These are phyloP conservation scores for Threskiornis aethiopicus DNA, from an alignment of 2,797 vertebrate species.

Conservation along the genomic window DNA sequence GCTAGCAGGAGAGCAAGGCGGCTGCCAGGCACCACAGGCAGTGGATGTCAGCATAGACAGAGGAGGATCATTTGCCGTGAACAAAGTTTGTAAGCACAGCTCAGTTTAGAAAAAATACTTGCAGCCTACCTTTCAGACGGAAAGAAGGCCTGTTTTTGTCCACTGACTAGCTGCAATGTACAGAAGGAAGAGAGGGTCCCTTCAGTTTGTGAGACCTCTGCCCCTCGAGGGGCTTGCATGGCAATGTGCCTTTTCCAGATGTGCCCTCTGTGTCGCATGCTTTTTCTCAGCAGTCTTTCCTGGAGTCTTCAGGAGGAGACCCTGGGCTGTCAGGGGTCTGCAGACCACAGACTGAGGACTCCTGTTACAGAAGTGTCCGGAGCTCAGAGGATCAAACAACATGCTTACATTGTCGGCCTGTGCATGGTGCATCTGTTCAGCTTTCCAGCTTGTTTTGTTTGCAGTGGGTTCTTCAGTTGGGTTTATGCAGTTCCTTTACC, in stretches of 20 bases:
- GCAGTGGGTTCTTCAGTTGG: background rate
- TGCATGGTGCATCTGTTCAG: background rate
- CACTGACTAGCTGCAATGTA: background rate
- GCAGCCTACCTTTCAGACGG: background rate
- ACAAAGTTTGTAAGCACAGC: background rate
- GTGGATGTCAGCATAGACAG: background rate
- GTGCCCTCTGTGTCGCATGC: background rate
- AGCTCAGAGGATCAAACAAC: background rate
- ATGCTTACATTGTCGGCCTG: background rate
- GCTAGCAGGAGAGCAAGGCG: background rate
- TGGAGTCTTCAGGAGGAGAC: background rate
- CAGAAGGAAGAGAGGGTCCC: background rate
- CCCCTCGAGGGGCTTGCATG: rapidly evolving
- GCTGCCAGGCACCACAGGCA: background rate
- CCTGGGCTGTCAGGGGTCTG: background rate
- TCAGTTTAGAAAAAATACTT: background rate
- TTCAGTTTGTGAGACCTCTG: background rate
- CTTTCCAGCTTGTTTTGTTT: background rate
- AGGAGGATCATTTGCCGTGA: background rate
- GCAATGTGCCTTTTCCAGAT: background rate
- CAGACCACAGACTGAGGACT: background rate
- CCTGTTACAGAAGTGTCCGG: background rate
- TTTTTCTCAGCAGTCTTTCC: background rate
- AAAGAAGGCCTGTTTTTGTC: background rate
- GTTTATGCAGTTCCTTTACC: background rate